These are phyloP conservation scores for Neomicropteryx cornuta DNA, from an alignment of 1,140 invertebrate species.

Conservation along the genomic window DNA sequence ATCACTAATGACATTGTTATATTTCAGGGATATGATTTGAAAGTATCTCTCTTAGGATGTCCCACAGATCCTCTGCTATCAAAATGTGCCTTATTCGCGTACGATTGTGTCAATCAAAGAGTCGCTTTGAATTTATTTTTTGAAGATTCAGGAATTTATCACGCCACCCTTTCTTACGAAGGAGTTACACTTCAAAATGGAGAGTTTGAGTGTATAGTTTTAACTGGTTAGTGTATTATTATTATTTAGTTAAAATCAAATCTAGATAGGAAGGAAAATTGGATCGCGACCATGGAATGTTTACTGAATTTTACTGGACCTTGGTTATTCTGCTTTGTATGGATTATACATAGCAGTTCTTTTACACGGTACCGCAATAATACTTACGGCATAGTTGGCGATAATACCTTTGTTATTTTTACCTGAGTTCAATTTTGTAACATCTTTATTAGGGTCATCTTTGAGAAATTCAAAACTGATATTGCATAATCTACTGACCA, in stretches of 20 bases:
- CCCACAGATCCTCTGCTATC: conserved; percentile 37
- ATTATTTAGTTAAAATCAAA: not conserved
- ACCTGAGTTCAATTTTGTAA: too few relatives aligned
- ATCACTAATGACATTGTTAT: conserved; percentile 8
- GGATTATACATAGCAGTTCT: too few relatives aligned
- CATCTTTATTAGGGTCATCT: too few relatives aligned
- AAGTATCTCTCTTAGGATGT: conserved; percentile 41
- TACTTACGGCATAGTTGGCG: too few relatives aligned
- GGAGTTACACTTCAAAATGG: conserved; percentile 75
- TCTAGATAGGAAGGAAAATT: not conserved
- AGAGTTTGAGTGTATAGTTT: conserved; percentile 85
- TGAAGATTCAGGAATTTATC: conserved; percentile 57
- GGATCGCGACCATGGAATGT: conserved; percentile 1
- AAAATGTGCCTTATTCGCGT: conserved; percentile 41
- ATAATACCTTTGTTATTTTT: too few relatives aligned
- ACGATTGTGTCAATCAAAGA: conserved; percentile 44
- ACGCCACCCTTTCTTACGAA: conserved; percentile 70
- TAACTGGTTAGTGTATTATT: conserved; percentile 58
- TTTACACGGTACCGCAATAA: too few relatives aligned
- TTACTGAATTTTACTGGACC: too few relatives aligned
- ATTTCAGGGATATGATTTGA: conserved; percentile 44
- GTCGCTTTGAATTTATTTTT: conserved; percentile 41
- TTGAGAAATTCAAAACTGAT: too few relatives aligned
- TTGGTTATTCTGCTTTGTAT: too few relatives aligned
- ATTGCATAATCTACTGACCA: too few relatives aligned